phyloP scores from a whole-genome alignment of 2,797 vertebrate genomes.

The Anableps anableps region DNA sequence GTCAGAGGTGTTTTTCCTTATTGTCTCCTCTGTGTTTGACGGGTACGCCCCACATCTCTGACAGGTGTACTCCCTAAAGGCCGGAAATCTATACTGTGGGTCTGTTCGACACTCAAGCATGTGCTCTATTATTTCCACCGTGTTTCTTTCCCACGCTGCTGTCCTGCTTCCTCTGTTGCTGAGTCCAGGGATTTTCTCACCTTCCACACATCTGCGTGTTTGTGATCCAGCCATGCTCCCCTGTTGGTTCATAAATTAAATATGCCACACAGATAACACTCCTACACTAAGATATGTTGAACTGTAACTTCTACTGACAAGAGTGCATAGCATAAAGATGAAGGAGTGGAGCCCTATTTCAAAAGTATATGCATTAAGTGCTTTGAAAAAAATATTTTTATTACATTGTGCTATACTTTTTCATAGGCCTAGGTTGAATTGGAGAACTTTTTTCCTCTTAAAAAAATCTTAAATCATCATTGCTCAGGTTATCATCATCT shows the following conservation, averaged over 20 bases:
- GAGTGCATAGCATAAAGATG: slow-evolving; percentile 23
- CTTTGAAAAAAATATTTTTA: not conserved
- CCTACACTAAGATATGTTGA: slow-evolving; percentile 26
- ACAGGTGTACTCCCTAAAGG: slow-evolving; percentile 61
- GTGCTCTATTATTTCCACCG: slow-evolving; percentile 19
- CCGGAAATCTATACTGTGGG: slow-evolving; percentile 18
- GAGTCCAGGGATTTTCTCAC: slow-evolving; percentile 66
- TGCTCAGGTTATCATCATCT: not conserved
- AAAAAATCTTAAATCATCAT: not conserved
- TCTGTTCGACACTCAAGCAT: slow-evolving; percentile 16
- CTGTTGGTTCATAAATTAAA: slow-evolving; percentile 55
- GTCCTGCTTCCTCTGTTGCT: slow-evolving; percentile 38
- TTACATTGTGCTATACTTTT: slow-evolving; percentile 8
- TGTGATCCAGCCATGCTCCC: slow-evolving; percentile 29
- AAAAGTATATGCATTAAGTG: slow-evolving; percentile 8
- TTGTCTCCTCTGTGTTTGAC: not conserved
- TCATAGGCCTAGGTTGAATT: not conserved
- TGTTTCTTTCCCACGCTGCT: slow-evolving; percentile 65
- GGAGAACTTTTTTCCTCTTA: not conserved
- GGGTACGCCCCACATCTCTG: slow-evolving; percentile 44
- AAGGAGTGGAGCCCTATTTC: slow-evolving; percentile 26
- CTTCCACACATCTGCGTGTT: slow-evolving; percentile 57
- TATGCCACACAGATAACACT: slow-evolving; percentile 34
- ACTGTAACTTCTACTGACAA: slow-evolving; percentile 8
- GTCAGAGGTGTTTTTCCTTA: slow-evolving; percentile 14